Evolutionary conservation across 2,888 invertebrate genomes (phyloP), one percentile per base, ranked within the genome.

Genomic region (Oegoconia quadripuncta): DNA sequence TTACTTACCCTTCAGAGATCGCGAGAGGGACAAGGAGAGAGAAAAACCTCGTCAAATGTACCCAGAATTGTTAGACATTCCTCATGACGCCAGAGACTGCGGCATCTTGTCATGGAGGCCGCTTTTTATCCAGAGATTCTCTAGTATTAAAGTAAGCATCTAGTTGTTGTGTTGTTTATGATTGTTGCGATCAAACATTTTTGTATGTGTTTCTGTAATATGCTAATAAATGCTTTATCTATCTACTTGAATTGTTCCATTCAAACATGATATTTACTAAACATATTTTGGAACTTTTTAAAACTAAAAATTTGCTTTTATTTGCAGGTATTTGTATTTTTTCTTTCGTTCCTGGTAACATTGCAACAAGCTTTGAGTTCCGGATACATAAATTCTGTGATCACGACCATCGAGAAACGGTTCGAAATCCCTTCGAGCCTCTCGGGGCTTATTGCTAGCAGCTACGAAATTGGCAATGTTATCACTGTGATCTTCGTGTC

Each of bases 401-500:
- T 98, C 77, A 97, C 97, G 53, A 98, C 97, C 39, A 97, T 98
- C 64, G 97, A 98, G 88, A 97, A 97, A 80, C 93, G 97, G 50
- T 95, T 95, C 70, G 97, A 97, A 81, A 96, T 97, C 68, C 97
- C 97, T 44, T 97, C 97, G 73, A 95, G 95, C 72, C 93, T 96
- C 52, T 96, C 97, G 34, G 97, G 97, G 41, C 91, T 97, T 59
- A 95, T 97, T 54, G 97, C 97, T 41, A 97, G 97, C 62, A 96
- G 96, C 61, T 97, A 97, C 77, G 97, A 97, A 89, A 95, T 96
- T 66, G 97, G 97, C 64, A 97, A 97, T 82, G 95, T 97, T 57
- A 94, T 97, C 69, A 96, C 97, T 23, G 97, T 97, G 62, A 95
- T 98, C 72, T 97, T 97, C 81, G 97, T 98, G 59, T 96, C 96